phyloP scores from a whole-genome alignment of 2,797 vertebrate genomes.

The Gambelia wislizenii region DNA sequence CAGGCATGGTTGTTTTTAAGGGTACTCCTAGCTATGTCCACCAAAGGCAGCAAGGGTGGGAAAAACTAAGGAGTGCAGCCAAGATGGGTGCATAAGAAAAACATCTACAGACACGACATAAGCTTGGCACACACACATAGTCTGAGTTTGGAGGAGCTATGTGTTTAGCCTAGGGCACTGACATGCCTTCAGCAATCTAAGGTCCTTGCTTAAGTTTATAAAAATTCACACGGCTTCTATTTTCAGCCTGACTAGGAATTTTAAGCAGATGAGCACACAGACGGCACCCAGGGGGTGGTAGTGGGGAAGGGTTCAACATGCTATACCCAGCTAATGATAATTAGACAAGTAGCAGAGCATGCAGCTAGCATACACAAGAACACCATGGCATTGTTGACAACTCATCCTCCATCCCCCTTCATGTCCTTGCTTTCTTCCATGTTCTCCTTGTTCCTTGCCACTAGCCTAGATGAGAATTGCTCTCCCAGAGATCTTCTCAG shows the following conservation, averaged over 20 bases:
- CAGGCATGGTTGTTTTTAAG: too few relatives aligned
- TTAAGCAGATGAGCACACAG: slow-evolving; percentile 1
- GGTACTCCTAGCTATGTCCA: too few relatives aligned
- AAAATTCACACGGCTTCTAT: slow-evolving; percentile 31
- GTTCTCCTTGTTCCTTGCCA: background rate
- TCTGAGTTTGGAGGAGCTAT: background rate
- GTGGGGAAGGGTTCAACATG: background rate
- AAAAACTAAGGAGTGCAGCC: background rate
- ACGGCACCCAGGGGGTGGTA: background rate
- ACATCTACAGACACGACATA: background rate
- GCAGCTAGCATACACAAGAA: background rate
- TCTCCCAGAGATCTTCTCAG: rapidly evolving
- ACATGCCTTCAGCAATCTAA: slow-evolving; percentile 1
- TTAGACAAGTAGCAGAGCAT: slow-evolving; percentile 1
- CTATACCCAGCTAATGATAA: background rate
- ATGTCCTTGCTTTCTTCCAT: background rate
- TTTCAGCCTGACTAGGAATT: slow-evolving; percentile 4
- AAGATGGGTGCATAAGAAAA: background rate
- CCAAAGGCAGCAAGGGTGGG: background rate
- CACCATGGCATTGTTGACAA: rapidly evolving
- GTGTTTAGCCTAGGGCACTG: slow-evolving; percentile 1
- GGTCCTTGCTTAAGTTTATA: background rate
- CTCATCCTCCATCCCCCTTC: background rate
- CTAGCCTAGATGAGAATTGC: background rate
- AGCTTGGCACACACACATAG: background rate